Evolutionary conservation across 2,797 vertebrate genomes (phyloP), one percentile per base, ranked within the genome.

Genomic region (Ambastaia sidthimunki): DNA sequence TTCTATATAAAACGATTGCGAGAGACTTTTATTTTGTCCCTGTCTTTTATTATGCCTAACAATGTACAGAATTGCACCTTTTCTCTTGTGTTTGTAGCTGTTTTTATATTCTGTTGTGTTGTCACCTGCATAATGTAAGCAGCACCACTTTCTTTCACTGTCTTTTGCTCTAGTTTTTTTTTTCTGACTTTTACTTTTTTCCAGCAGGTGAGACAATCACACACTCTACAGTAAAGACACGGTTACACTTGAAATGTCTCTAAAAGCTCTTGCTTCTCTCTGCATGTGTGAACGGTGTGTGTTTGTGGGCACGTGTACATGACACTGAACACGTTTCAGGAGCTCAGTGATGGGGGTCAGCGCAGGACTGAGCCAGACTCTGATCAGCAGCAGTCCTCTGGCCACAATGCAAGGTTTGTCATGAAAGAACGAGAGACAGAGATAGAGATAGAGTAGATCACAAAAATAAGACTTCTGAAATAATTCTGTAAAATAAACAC

Each of bases 381-480:
- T 97, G 85, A 94, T 96, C 89, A 92, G 95, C 89, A 94, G 91
- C 92, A 96, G 94, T 91, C 94, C 95, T 84, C 91, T 97, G 94
- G 96, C 95, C 89, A 96, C 95, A 89, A 97, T 97, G 92, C 96
- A 97, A 97, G 96, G 94, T 95, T 90, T 91, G 93, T 93, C 70
- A 63, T 12, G 25, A 18, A 18, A 59, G 23, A 34, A 81, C 4
- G 4, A 60, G 15, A 18, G 19, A 48, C 2, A 12, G 25, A 9
- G 37, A 18, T 21, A 28, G 28, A 28, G 31, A 21, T 12, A 66
- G 12, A 48, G 44, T 73, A 25, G 19, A 59, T 2, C 2, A 23
- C 6, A 13, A 57, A 19, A 7, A 48, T 11, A 15, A 15, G 4
- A 31, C 31, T 31, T 2, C 31, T 31, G 34, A 37, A 37, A 37